phyloP scores from a whole-genome alignment of 1,140 invertebrate species.

The Matsumurasca onukii region DNA sequence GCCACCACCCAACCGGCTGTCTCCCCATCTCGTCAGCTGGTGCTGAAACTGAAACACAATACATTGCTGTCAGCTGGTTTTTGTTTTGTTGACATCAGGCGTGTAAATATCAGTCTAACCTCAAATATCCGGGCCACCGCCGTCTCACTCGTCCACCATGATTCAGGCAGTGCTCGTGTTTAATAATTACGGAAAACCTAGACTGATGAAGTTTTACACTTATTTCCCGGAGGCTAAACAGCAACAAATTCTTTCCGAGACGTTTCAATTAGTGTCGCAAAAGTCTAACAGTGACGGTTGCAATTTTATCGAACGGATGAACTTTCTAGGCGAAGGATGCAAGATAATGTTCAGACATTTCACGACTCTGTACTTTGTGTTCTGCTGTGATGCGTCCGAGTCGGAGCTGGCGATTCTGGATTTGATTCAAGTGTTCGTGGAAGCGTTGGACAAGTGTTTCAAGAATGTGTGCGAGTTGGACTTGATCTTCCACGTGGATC shows the following conservation, averaged over 20 bases:
- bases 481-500: slow-evolving; percentile 6
- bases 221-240: neutral
- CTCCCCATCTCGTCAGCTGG: too few relatives aligned
- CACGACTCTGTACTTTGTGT: slow-evolving; percentile 23
- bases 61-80: too few relatives aligned
- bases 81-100: neutral
- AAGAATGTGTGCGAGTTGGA: slow-evolving; percentile 26
- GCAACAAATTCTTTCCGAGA: neutral
- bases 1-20: neutral
- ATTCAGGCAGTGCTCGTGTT: slow-evolving; percentile 15
- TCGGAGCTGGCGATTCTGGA: slow-evolving; percentile 24
- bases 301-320: neutral
- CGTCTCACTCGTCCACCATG: neutral
- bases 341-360: slow-evolving; percentile 24
- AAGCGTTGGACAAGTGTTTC: slow-evolving; percentile 24
- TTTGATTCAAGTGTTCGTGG: slow-evolving; percentile 28
- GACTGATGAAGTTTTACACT: slow-evolving; percentile 29
- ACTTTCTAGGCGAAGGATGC: neutral
- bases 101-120: neutral
- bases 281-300: neutral
- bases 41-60: slow-evolving; percentile 1
- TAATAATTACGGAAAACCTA: slow-evolving; percentile 23
- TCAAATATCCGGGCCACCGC: neutral
- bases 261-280: neutral
- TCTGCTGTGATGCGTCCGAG: slow-evolving; percentile 7